Evolutionary conservation across 2,888 invertebrate genomes (phyloP).

Genomic region (Conchocele bisecta): DNA sequence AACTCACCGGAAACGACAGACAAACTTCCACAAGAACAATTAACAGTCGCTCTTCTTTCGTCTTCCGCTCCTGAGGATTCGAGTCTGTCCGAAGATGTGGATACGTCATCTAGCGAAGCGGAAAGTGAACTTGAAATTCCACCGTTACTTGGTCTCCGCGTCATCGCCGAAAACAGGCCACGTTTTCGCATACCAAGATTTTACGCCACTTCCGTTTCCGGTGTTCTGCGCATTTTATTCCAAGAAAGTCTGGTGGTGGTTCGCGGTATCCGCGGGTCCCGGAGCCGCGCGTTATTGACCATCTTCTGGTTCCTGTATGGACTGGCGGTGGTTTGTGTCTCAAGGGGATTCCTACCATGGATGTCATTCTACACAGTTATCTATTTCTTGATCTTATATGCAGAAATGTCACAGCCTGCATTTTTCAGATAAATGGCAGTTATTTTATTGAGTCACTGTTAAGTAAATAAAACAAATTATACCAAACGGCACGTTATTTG

Average conservation of each 20-base stretch:
- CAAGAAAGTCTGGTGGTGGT: slow-evolving; percentile 28
- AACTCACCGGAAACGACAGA: background rate
- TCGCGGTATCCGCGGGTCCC: slow-evolving; percentile 32
- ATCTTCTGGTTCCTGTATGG: slow-evolving; percentile 53
- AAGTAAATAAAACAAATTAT: too few species aligned
- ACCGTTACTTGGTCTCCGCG: slow-evolving; percentile 13
- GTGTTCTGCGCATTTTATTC: slow-evolving; percentile 32
- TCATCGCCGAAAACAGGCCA: background rate
- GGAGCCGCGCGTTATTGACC: slow-evolving; percentile 39
- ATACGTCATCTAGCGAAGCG: slow-evolving; percentile 29
- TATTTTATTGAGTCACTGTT: too few species aligned
- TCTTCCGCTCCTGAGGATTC: slow-evolving; percentile 1
- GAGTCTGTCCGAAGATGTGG: slow-evolving; percentile 29
- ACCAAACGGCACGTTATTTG: too few species aligned
- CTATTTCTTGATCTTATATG: slow-evolving; percentile 53
- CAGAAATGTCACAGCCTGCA: slow-evolving; percentile 36
- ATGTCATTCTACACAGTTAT: slow-evolving; percentile 50
- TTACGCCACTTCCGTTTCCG: slow-evolving; percentile 13
- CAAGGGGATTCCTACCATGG: slow-evolving; percentile 49
- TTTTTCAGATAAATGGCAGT: too few species aligned
- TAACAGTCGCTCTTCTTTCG: background rate
- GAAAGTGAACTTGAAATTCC: slow-evolving; percentile 24
- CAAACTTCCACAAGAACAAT: background rate
- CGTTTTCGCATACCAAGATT: slow-evolving; percentile 1
- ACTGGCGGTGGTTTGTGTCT: slow-evolving; percentile 32